Evolutionary conservation across 2,888 invertebrate species (phyloP), one percentile per base, ranked within the genome.

Genomic region (Cephus rjabovi): DNA sequence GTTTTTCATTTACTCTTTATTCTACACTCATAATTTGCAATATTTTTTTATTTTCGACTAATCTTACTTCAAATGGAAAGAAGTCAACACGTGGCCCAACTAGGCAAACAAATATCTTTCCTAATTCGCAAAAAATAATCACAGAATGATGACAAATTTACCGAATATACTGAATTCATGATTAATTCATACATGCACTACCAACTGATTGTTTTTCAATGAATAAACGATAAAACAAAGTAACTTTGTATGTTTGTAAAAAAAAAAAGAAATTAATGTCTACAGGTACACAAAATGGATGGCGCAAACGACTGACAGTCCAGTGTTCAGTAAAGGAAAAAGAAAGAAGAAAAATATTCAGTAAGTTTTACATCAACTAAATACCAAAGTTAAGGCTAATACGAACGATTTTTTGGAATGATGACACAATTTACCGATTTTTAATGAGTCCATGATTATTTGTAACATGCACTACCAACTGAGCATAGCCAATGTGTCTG

Each of bases 391-490:
- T 75, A 75, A 68, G 40, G 35, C 15, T 71, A n/a, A 35, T 70
- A 34, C 0, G 31, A 69, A 56, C 12, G 70, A 40, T 70, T 70
- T 23, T 23, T 77, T 77, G 23, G 34, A 79, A 79, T 81, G 73
- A 82, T 80, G 77, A 77, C 23, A 75, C 30, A 31, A 31, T 34
- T 73, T 34, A 77, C 77, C 79, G 79, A 76, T 33, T 76, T 69
- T 34, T 34, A 76, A 78, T 80, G 82, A 81, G 34, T 79, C 73
- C 23, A 79, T 83, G 80, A 83, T 82, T 82, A 82, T 78, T 78
- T 69, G 40, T 71, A 76, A 82, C 83, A 81, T 83, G 82, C 81
- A 82, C 83, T 83, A 81, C 79, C 78, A 81, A 80, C 82, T 82
- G 81, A 82, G 12, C 40, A 40, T 40, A 40, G 40, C 40, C 40